Percentiles rank a stretch among this genome's conserved stretches.
These are phyloP conservation scores for Ormyrus labotus DNA, from an alignment of 2,888 invertebrate species.

Conservation along the genomic window DNA sequence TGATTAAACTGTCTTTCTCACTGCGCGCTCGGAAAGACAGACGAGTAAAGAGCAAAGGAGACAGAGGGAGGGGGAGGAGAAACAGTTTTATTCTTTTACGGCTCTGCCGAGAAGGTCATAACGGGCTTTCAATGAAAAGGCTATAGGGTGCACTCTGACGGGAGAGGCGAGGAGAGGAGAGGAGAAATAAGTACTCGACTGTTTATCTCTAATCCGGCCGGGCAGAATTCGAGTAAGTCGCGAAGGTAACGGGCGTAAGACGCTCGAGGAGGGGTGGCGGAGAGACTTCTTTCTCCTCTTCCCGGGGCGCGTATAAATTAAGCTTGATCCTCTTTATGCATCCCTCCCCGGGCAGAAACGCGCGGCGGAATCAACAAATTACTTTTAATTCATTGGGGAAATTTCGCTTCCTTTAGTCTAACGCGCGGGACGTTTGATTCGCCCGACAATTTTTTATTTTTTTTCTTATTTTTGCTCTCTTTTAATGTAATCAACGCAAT, in stretches of 20 bases:
- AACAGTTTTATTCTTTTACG: constrained; percentile 30
- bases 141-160: background rate
- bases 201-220: constrained; percentile 46
- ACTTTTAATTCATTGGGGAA: constrained; percentile 35
- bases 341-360: background rate
- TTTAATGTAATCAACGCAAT: constrained; percentile 42
- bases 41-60: background rate
- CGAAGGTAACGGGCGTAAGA: constrained; percentile 18
- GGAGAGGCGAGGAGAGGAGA: background rate
- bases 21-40: background rate
- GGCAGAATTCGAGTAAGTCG: constrained; percentile 30
- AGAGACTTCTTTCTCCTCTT: constrained; percentile 4
- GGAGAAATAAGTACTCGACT: background rate
- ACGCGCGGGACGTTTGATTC: constrained; percentile 24
- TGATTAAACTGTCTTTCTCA: constrained; percentile 50
- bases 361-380: constrained; percentile 30
- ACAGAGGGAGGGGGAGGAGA: background rate
- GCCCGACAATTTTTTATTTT: constrained; percentile 9
- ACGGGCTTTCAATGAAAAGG: constrained; percentile 18
- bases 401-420: constrained; percentile 32
- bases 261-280: background rate
- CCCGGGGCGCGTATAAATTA: constrained; percentile 2
- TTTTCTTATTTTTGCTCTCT: background rate
- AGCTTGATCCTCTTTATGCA: constrained; percentile 31
- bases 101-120: constrained; percentile 20